Base-by-base conservation (phyloP, 2,797 vertebrate genomes). In the Oryzias sinensis region DNA sequence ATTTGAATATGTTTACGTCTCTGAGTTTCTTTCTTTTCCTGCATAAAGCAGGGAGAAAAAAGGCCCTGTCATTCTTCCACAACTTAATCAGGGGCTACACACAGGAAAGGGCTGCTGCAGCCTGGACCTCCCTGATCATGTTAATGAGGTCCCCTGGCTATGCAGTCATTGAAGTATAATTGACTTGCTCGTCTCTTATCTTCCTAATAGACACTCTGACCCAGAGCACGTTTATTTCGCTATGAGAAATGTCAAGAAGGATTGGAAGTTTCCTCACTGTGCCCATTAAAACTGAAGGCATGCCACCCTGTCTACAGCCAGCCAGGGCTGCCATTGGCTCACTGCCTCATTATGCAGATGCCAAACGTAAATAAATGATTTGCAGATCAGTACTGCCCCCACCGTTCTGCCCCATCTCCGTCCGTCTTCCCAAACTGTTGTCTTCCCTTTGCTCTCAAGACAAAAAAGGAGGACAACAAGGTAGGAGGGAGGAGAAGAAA, bases 61-160 rank as follows among this genome's bases (percentile, higher is more conserved):
- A 93, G 92, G 89, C 92, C 93, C 91, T 94, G 95, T 97, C 96
- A 97, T 94, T 94, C 92, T 94, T 91, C 90, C 72, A 94, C 91
- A 93, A 92, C 89, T 92, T 97, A 96, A 97, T 96, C 95, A 95
- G 94, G 86, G 87, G 79, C 90, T 95, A 94, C 93, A 92, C 89
- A 86, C 86, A 92, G 86, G 88, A 93, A 90, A 93, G 92, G 90
- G 90, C 91, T 84, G 87, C 92, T 87, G 90, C 89, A 89, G 92
- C 93, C 88, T 78, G 88, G 92, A 87, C 91, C 87, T 91, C 91
- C 89, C 93, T 96, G 95, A 96, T 97, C 96, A 94, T 94, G 94
- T 95, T 98, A 98, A 98, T 96, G 95, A 98, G 95, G 93, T 96
- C 96, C 95, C 92, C 95, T 97, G 96, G 95, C 97, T 93, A 94